phyloP scores from a whole-genome alignment of 2,888 invertebrate genomes.

The Andrena hattorfiana region DNA sequence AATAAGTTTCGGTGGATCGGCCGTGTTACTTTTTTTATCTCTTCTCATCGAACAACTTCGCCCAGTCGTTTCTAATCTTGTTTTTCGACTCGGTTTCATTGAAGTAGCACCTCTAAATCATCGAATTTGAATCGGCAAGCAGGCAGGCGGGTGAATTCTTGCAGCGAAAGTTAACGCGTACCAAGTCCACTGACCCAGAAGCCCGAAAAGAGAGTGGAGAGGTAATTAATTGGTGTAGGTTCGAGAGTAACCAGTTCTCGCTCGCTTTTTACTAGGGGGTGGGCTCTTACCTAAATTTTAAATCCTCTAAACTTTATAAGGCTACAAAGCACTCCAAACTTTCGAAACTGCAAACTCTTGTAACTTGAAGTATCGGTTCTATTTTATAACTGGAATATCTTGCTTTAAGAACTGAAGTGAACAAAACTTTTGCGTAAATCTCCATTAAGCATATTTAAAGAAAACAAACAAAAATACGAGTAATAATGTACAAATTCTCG shows the following conservation, averaged over 20 bases:
- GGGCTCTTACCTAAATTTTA: no score
- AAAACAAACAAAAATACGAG: no score
- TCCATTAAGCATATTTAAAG: no score
- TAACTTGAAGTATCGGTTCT: no score
- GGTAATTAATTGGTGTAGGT: constrained; percentile 24
- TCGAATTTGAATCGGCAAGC: constrained; percentile 17
- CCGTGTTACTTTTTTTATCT: not conserved
- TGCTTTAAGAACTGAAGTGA: no score
- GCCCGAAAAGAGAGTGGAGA: constrained; percentile 40
- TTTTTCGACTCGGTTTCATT: not conserved
- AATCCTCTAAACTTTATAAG: no score
- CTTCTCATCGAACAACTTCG: not conserved
- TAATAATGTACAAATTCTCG: no score
- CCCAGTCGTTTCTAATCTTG: not conserved
- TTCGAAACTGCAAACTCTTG: no score
- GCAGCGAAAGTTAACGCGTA: constrained; percentile 62
- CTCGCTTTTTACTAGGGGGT: not conserved
- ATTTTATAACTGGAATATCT: no score
- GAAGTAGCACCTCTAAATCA: constrained; percentile 1
- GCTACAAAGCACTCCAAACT: no score
- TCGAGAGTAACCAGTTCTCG: constrained; percentile 1
- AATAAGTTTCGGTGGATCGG: not conserved
- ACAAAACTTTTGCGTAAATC: no score
- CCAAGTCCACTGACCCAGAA: constrained; percentile 60
- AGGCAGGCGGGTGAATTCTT: constrained; percentile 54